Conservation (phyloP, 2,888 invertebrate genomes). For the Scaptomyza reducta region DNA sequence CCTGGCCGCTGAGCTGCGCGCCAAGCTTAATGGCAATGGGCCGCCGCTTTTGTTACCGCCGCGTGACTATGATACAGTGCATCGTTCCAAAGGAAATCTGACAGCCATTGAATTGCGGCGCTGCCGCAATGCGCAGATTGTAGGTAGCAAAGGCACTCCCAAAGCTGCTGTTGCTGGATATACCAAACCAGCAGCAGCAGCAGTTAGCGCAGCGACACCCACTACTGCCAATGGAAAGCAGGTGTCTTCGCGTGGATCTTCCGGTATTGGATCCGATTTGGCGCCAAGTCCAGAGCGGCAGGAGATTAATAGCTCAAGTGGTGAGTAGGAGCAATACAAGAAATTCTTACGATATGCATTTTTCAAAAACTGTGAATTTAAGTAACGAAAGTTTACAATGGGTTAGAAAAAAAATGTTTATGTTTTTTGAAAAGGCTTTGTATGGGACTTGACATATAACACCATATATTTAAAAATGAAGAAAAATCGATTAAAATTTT, state of each 20-base stretch:
- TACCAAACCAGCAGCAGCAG: conserved; percentile 53
- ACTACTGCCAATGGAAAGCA: conserved; percentile 73
- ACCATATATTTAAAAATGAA: no score
- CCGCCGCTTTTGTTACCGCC: conserved; percentile 95
- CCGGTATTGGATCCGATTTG: conserved; percentile 94
- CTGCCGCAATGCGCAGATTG: conserved; percentile 84
- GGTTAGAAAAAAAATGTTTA: not conserved
- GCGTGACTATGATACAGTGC: conserved; percentile 96
- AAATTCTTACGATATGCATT: not conserved
- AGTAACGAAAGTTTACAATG: no score
- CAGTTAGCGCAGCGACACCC: conserved; percentile 16
- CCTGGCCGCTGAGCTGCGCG: conserved; percentile 94
- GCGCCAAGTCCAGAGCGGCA: conserved; percentile 92
- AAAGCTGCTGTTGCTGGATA: conserved; percentile 50
- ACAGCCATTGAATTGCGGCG: conserved; percentile 88
- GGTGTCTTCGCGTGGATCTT: conserved; percentile 92
- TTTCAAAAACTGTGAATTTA: not conserved
- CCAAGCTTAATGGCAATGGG: conserved; percentile 88
- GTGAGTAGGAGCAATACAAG: conserved; percentile 65
- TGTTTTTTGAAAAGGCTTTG: no score
- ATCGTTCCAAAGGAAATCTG: conserved; percentile 89
- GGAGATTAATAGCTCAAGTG: conserved; percentile 84
- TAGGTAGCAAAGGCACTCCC: conserved; percentile 76
- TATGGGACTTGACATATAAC: no score
- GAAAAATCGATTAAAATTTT: no score